Evolutionary conservation across 2,888 invertebrate species (phyloP).

Genomic region (Drosophila anceps): DNA sequence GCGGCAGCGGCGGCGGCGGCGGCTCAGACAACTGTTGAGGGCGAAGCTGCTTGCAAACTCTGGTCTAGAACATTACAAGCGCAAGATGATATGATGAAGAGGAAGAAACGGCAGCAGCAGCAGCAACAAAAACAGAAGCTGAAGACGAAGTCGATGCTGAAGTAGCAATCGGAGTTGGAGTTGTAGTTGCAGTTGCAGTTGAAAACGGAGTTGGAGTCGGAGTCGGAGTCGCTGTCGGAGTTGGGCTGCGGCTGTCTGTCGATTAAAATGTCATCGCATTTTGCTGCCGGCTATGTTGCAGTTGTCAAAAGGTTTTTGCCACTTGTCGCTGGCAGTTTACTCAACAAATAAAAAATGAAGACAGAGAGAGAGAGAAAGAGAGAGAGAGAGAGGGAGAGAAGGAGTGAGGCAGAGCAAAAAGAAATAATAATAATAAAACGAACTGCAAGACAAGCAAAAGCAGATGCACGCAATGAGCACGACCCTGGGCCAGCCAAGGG

Average conservation of each 20-base stretch:
- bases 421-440: constrained; percentile 23
- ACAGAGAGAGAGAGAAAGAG: constrained; percentile 2
- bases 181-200: constrained; percentile 1
- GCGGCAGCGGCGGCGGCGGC: constrained; percentile 1
- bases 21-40: constrained; percentile 55
- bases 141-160: background rate
- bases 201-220: background rate
- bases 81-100: background rate
- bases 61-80: constrained; percentile 42
- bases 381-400: background rate
- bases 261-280: constrained; percentile 80
- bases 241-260: constrained; percentile 51
- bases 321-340: constrained; percentile 48
- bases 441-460: constrained; percentile 10
- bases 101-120: constrained; percentile 7
- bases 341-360: constrained; percentile 9
- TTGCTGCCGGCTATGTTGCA: constrained; percentile 70
- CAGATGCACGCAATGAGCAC: constrained; percentile 30
- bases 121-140: constrained; percentile 19
- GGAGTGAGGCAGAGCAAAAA: constrained; percentile 11
- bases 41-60: constrained; percentile 36
- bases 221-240: constrained; percentile 10
- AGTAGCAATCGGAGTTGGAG: constrained; percentile 11
- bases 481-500: constrained; percentile 50
- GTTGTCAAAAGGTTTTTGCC: constrained; percentile 66